Percentiles rank a stretch among this genome's conserved stretches.
These are phyloP conservation scores for Neuroscelio doddi DNA, from an alignment of 2,888 invertebrate genomes.

Conservation along the genomic window DNA sequence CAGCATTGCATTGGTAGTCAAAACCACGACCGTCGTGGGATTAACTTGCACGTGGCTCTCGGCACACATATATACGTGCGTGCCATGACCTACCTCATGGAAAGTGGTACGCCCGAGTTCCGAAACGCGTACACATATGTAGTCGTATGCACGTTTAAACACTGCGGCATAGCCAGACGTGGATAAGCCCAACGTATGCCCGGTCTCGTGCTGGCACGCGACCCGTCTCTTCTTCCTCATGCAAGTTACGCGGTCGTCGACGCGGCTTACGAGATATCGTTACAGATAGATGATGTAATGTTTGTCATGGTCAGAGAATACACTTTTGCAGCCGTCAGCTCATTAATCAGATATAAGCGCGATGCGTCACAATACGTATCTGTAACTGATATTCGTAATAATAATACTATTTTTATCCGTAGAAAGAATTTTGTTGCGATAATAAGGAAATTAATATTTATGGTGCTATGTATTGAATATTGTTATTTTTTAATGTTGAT, in stretches of 20 bases:
- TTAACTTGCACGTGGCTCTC: slow-evolving; percentile 2
- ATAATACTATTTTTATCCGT: too few relatives aligned
- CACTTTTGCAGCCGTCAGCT: slow-evolving; percentile 6
- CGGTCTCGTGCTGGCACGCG: slow-evolving; percentile 12
- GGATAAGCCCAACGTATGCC: slow-evolving; percentile 4
- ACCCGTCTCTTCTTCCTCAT: slow-evolving; percentile 9
- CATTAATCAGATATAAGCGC: neutral
- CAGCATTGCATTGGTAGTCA: neutral
- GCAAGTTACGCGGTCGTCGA: slow-evolving; percentile 7
- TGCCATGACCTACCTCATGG: slow-evolving; percentile 7
- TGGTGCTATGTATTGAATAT: too few relatives aligned
- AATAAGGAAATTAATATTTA: too few relatives aligned
- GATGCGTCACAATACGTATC: too few relatives aligned
- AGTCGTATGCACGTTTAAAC: too few relatives aligned
- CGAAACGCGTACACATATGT: slow-evolving; percentile 4
- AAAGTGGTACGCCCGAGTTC: slow-evolving; percentile 3
- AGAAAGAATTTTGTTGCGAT: too few relatives aligned
- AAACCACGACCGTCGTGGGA: neutral
- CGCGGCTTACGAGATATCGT: slow-evolving; percentile 7
- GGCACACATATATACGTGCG: too few relatives aligned
- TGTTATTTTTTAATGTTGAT: too few relatives aligned
- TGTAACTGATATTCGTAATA: too few relatives aligned
- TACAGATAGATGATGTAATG: slow-evolving; percentile 8
- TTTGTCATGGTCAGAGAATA: slow-evolving; percentile 2
- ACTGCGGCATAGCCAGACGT: slow-evolving; percentile 2